A percentile compares a stretch with the other conserved stretches of the same genome.
Conservation (phyloP, 2,888 invertebrate genomes). For the Caenorhabditis sinica region DNA sequence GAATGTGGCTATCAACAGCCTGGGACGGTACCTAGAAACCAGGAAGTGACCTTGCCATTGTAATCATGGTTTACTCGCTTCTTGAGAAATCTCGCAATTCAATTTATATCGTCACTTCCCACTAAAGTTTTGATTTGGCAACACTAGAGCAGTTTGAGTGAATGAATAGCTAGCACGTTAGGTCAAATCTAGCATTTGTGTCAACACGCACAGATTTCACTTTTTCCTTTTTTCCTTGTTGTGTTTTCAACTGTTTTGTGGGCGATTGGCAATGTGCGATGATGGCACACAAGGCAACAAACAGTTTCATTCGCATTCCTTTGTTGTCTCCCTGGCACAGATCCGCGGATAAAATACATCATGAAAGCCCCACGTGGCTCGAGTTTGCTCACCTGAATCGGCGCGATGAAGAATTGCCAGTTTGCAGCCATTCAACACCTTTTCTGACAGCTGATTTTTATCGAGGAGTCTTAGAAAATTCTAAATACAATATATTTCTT, state of each 20-base stretch:
- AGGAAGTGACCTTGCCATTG: conserved; percentile 26
- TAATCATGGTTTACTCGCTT: not conserved
- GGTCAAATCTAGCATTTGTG: conserved; percentile 50
- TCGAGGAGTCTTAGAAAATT: not conserved
- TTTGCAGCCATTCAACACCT: conserved; percentile 37
- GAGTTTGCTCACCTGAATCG: conserved; percentile 56
- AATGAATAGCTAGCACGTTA: conserved; percentile 14
- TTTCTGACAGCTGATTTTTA: conserved; percentile 13
- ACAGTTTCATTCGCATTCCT: conserved; percentile 48
- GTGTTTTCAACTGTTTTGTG: conserved; percentile 49
- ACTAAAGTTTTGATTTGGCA: conserved; percentile 2
- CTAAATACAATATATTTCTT: not conserved
- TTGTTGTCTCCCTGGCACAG: conserved; percentile 37
- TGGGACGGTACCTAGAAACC: not conserved
- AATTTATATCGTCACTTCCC: not conserved
- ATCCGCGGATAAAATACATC: conserved; percentile 19
- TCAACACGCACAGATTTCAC: conserved; percentile 33
- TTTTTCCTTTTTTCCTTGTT: conserved; percentile 29
- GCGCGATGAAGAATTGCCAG: conserved; percentile 31
- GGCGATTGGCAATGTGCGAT: conserved; percentile 36
- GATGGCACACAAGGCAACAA: conserved; percentile 42
- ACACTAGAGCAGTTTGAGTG: conserved; percentile 5
- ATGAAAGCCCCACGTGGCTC: conserved; percentile 52
- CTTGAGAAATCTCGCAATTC: not conserved
- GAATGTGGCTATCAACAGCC: not conserved